Base-by-base conservation (phyloP, 2,113 vertebrate species). In the Hemibagrus wyckioides region DNA sequence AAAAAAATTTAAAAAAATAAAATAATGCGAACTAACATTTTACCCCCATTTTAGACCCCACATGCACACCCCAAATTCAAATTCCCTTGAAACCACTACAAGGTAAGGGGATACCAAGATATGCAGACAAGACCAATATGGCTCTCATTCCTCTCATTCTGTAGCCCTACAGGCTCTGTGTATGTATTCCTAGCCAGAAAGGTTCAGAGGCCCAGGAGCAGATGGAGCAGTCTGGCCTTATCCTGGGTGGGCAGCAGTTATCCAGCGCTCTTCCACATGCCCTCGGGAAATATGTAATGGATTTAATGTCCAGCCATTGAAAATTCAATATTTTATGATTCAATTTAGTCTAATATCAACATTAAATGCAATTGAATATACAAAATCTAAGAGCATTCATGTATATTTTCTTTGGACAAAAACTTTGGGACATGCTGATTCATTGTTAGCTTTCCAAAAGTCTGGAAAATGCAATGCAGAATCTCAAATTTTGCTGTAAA, bases 241-340 rank as follows among this genome's bases (percentile, higher is more conserved):
- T 85, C 87, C 85, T 91, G 88, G 88, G 90, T 91, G 90, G 88
- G 90, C 86, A 89, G 56, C 63, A 83, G 36, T 67, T 83, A 65
- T 59, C 71, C 63, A 17, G 61, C n/a, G 36, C 52, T 54, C 59
- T 33, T 63, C 39, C 33, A 75, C 69, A 67, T 83, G 59, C 86
- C 71, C 73, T 54, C 11, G 14, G 81, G 81, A 84, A 56, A 87
- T 39, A 50, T 67, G 81, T 56, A 75, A 61, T 84, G 86, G 81
- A 84, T 87, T 87, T 87, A 77, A 87, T 84, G 86, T 87, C 82
- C 81, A 87, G 63, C 33, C 73, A 83, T 56, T 83, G 44, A 87
- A 84, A 87, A 87, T 41, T 61, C 48, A 84, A 84, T 83, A 52
- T 79, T 79, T 63, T 77, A 65, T 67, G 17, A 71, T 86, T 86